A percentile compares a stretch with the other conserved stretches of the same genome.
Evolutionary conservation across 2,797 vertebrate species (phyloP).

Genomic region (Melanotaenia boesemani): DNA sequence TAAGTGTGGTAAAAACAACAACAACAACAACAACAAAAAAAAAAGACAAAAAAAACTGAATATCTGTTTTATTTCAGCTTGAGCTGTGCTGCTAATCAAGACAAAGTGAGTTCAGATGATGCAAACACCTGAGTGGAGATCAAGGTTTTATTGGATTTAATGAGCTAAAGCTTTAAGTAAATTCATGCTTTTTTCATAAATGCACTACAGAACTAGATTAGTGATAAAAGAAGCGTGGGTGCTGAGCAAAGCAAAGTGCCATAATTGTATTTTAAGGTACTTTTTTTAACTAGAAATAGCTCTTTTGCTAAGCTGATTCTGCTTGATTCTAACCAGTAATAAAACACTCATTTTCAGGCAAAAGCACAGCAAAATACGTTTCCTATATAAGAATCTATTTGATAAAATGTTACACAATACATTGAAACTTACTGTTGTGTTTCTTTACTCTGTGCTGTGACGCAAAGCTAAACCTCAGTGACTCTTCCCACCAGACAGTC

Average conservation of each 20-base stretch:
- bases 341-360: neutral
- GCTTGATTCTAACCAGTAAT: neutral
- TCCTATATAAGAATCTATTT: neutral
- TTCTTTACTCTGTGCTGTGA: slow-evolving; percentile 34
- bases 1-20: no score
- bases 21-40: no score
- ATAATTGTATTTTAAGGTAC: slow-evolving; percentile 1
- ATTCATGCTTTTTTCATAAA: neutral
- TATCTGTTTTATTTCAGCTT: no score
- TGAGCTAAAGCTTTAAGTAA: neutral
- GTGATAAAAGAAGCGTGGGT: neutral
- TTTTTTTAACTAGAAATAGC: neutral
- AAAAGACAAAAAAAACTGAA: no score
- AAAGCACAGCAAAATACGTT: neutral
- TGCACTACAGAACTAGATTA: neutral
- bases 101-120: no score
- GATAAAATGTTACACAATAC: neutral
- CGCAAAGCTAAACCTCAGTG: slow-evolving; percentile 53
- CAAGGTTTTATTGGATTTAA: neutral
- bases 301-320: neutral
- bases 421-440: neutral
- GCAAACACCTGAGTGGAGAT: no score
- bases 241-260: neutral
- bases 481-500: slow-evolving; percentile 40
- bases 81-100: no score